phyloP scores from a whole-genome alignment of 2,888 invertebrate genomes.

The Sinodicranocentrus sp. region DNA sequence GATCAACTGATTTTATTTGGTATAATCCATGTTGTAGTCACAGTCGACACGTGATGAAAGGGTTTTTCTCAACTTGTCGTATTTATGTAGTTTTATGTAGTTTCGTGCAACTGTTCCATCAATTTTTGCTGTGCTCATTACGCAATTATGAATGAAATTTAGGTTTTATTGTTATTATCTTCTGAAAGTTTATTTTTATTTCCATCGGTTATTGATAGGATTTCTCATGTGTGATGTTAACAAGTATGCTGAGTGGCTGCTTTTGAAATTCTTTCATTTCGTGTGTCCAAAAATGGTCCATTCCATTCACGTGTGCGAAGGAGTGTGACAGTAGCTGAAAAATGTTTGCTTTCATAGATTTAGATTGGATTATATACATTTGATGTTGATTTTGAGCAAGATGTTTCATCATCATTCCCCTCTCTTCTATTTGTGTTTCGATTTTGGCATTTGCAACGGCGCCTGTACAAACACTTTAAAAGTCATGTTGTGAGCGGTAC shows the following conservation, averaged over 20 bases:
- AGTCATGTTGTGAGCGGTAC: conserved; percentile 23
- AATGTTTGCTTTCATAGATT: neutral
- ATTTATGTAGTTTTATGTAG: too few relatives aligned
- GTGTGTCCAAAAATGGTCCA: conserved; percentile 57
- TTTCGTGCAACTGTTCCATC: too few relatives aligned
- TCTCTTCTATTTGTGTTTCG: conserved; percentile 13
- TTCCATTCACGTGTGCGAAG: neutral
- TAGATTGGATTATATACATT: conserved; percentile 21
- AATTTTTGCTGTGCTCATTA: too few relatives aligned
- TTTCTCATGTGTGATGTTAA: neutral
- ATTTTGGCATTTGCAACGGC: conserved; percentile 29
- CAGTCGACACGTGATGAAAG: too few relatives aligned
- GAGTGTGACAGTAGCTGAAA: conserved; percentile 24
- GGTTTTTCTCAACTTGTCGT: too few relatives aligned
- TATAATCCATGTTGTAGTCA: too few relatives aligned
- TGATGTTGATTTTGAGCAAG: conserved; percentile 31
- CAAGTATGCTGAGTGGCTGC: neutral
- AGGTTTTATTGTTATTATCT: too few relatives aligned
- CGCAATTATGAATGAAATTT: too few relatives aligned
- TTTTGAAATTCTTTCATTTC: conserved; percentile 54
- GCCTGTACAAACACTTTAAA: conserved; percentile 41
- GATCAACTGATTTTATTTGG: too few relatives aligned
- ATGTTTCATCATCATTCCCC: conserved; percentile 45
- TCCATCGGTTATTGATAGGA: neutral
- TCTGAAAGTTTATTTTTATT: conserved; percentile 9